Conservation (phyloP, 2,113 vertebrate species). For the Cromileptes altivelis region DNA sequence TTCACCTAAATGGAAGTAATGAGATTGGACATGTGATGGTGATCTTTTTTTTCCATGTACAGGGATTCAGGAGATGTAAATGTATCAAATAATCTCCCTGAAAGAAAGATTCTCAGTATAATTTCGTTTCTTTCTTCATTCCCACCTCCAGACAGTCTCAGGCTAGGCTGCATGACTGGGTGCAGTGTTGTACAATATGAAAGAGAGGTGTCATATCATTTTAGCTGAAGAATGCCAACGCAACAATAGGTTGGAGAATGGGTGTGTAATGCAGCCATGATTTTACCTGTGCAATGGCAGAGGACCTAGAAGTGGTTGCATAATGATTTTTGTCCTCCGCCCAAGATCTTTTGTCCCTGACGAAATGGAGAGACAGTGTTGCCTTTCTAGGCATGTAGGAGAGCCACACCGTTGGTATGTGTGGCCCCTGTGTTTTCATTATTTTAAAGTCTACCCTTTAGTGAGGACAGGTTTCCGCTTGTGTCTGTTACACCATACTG, state of each 20-base stretch:
- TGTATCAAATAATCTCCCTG: neutral
- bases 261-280: constrained; percentile 57
- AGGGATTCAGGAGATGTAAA: neutral
- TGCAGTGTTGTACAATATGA: constrained; percentile 24
- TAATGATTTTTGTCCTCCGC: constrained; percentile 65
- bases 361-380: constrained; percentile 5
- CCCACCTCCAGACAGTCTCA: neutral
- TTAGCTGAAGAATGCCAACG: constrained; percentile 46
- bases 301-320: constrained; percentile 32
- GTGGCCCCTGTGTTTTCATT: neutral
- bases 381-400: neutral
- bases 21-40: neutral
- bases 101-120: neutral
- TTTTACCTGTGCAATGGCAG: constrained; percentile 53
- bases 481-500: neutral
- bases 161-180: neutral
- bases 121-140: neutral
- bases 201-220: constrained; percentile 29
- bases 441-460: neutral
- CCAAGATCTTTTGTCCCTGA: constrained; percentile 61
- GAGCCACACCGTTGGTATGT: neutral
- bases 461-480: constrained; percentile 21
- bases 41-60: constrained; percentile 24
- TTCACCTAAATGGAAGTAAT: neutral
- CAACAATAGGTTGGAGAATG: constrained; percentile 53